These are phyloP conservation scores for Perdita meconis DNA, from an alignment of 2,888 invertebrate species.

Conservation along the genomic window DNA sequence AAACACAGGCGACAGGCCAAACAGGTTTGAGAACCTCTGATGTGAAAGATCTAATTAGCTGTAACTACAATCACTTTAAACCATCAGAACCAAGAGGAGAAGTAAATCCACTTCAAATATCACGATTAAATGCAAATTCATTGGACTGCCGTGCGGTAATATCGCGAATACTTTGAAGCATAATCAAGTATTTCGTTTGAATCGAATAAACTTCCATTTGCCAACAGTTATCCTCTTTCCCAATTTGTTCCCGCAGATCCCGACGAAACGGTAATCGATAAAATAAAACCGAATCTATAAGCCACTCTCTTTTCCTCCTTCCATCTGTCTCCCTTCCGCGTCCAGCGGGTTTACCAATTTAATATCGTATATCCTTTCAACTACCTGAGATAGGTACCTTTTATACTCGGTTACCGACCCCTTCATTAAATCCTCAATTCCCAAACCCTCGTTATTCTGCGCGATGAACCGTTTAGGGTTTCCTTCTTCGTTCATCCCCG, in stretches of 20 bases:
- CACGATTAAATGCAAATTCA: background rate
- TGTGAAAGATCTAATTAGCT: background rate
- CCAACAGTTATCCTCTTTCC: constrained; percentile 25
- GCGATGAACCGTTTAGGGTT: constrained; percentile 64
- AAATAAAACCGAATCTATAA: constrained; percentile 45
- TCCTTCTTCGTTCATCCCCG: constrained; percentile 53
- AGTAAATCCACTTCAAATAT: background rate
- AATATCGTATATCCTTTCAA: constrained; percentile 65
- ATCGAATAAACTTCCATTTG: constrained; percentile 14
- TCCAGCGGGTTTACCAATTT: constrained; percentile 56
- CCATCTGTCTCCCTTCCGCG: too few relatives aligned
- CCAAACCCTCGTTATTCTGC: constrained; percentile 68
- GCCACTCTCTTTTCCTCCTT: constrained; percentile 8
- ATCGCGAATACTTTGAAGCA: background rate
- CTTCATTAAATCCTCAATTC: constrained; percentile 68
- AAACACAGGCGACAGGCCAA: too few relatives aligned
- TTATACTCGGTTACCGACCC: constrained; percentile 62
- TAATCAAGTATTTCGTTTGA: constrained; percentile 4
- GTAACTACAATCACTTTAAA: background rate
- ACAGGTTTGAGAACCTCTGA: too few relatives aligned
- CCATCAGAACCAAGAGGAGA: too few relatives aligned
- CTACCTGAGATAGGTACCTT: constrained; percentile 59
- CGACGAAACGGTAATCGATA: constrained; percentile 48
- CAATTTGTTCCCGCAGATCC: constrained; percentile 27
- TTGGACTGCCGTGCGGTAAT: background rate